phyloP scores from a whole-genome alignment of 2,797 vertebrate genomes.

The Sarcophilus harrisii region DNA sequence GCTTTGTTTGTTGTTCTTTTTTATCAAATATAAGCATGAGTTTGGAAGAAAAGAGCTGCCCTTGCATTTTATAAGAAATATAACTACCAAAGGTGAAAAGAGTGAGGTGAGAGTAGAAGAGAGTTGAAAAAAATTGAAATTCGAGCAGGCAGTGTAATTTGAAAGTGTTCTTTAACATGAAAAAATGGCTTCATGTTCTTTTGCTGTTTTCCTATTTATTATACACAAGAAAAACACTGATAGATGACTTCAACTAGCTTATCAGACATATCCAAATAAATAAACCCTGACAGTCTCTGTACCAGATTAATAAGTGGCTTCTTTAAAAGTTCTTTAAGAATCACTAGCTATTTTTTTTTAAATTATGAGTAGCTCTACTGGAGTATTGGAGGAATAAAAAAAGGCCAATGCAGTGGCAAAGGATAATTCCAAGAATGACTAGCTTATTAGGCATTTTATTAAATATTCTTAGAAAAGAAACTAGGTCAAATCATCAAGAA shows the following conservation, averaged over 20 bases:
- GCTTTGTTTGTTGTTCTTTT: slow-evolving; percentile 44
- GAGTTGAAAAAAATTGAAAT: slow-evolving; percentile 29
- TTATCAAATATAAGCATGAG: slow-evolving; percentile 51
- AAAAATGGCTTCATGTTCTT: slow-evolving; percentile 35
- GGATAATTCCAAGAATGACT: not conserved
- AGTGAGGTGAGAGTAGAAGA: slow-evolving; percentile 20
- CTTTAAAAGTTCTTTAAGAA: not conserved
- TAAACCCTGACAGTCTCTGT: not conserved
- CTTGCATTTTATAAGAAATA: slow-evolving; percentile 45
- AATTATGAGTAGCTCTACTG: not conserved
- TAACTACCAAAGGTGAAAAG: slow-evolving; percentile 22
- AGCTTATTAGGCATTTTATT: not conserved
- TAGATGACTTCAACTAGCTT: slow-evolving; percentile 30
- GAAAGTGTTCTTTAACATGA: slow-evolving; percentile 33
- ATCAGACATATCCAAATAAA: slow-evolving; percentile 50
- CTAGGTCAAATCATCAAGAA: not conserved
- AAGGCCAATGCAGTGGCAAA: not conserved
- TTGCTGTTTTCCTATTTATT: slow-evolving; percentile 32
- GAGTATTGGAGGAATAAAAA: not conserved
- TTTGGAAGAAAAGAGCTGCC: slow-evolving; percentile 39
- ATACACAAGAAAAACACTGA: slow-evolving; percentile 42
- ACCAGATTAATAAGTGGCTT: slow-evolving; percentile 42
- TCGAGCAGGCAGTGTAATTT: slow-evolving; percentile 18
- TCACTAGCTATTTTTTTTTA: slow-evolving; percentile 1
- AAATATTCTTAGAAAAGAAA: not conserved